phyloP scores from a whole-genome alignment of 2,113 vertebrate species.

The Kryptolebias marmoratus region DNA sequence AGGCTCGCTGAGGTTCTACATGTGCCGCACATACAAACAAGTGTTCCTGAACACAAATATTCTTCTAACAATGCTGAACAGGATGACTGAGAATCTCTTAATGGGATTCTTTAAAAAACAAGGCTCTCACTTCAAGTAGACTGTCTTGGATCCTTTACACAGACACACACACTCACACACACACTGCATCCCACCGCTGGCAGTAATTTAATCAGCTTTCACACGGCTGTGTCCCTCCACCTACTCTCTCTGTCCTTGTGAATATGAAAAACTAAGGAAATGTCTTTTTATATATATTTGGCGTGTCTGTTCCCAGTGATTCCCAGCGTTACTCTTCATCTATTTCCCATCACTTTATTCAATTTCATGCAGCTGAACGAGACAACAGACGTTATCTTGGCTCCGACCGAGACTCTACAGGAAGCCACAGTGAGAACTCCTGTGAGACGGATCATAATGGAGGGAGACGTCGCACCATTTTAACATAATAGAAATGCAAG shows the following conservation, averaged over 20 bases:
- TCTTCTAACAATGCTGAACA: not conserved
- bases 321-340: constrained; percentile 34
- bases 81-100: constrained; percentile 16
- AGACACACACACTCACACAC: constrained; percentile 7
- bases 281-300: constrained; percentile 41
- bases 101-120: constrained; percentile 7
- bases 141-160: not conserved
- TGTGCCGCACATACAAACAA: not conserved
- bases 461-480: constrained; percentile 35
- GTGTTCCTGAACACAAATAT: not conserved
- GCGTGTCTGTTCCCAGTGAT: constrained; percentile 28
- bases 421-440: constrained; percentile 8
- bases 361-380: constrained; percentile 54
- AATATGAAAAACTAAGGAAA: constrained; percentile 34
- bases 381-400: constrained; percentile 41
- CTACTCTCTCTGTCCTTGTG: constrained; percentile 9
- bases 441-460: constrained; percentile 37
- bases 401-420: constrained; percentile 8
- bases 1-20: not conserved
- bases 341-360: constrained; percentile 52
- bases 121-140: not conserved
- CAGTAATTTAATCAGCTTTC: constrained; percentile 43
- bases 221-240: constrained; percentile 6
- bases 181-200: constrained; percentile 7
- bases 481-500: constrained; percentile 60